phyloP scores from a whole-genome alignment of 2,797 vertebrate species.

The Poeciliopsis gracilis region DNA sequence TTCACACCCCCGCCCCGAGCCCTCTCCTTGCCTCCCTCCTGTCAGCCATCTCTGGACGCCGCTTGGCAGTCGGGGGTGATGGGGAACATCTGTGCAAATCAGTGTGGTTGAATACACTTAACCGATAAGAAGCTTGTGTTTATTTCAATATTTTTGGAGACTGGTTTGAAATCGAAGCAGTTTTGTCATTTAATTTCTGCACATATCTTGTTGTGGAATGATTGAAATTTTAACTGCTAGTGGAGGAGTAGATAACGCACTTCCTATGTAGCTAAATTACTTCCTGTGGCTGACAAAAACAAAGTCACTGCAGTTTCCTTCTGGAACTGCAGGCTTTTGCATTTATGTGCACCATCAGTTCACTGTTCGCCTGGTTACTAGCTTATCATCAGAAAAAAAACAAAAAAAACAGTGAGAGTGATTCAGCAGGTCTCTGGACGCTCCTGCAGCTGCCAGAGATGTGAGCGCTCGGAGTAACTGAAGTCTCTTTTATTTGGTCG shows the following conservation, averaged over 20 bases:
- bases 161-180: conserved; percentile 31
- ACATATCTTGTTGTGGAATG: conserved; percentile 23
- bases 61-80: conserved; percentile 67
- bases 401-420: conserved; percentile 20
- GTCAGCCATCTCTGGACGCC: conserved; percentile 55
- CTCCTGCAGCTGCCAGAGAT: conserved; percentile 62
- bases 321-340: conserved; percentile 15
- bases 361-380: conserved; percentile 38
- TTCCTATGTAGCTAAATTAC: conserved; percentile 69
- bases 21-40: conserved; percentile 27
- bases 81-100: conserved; percentile 73
- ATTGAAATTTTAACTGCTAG: conserved; percentile 46
- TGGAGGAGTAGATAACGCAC: conserved; percentile 56
- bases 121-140: conserved; percentile 55
- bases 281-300: conserved; percentile 66
- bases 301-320: conserved; percentile 48
- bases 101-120: conserved; percentile 50
- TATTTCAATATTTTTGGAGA: conserved; percentile 14
- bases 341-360: conserved; percentile 18
- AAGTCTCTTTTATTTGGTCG: conserved; percentile 77
- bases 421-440: conserved; percentile 63
- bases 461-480: conserved; percentile 62
- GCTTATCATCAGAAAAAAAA: conserved; percentile 20
- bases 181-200: conserved; percentile 36
- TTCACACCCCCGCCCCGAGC: conserved; percentile 57